Conservation (phyloP, 1,140 invertebrate species). For the Nomia melanderi region DNA sequence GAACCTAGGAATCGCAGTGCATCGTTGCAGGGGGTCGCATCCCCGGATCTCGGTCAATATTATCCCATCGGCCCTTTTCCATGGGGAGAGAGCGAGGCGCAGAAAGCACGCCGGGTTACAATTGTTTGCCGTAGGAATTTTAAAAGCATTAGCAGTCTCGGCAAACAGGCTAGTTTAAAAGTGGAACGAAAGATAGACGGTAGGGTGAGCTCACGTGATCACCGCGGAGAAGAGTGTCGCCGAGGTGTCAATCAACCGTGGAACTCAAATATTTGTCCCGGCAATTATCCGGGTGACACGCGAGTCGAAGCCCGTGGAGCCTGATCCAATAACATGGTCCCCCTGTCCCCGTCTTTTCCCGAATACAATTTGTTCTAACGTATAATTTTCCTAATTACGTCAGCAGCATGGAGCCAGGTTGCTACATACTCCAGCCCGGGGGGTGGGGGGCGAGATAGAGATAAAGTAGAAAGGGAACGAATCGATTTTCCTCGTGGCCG, state of each 20-base stretch:
- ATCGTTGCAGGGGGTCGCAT: conserved; percentile 41
- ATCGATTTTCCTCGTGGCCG: conserved; percentile 38
- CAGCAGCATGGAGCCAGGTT: not conserved
- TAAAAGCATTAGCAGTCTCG: conserved; percentile 59
- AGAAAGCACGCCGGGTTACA: not conserved
- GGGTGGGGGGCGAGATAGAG: not conserved
- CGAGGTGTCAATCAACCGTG: conserved; percentile 44
- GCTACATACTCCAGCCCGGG: too few relatives aligned
- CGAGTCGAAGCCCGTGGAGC: conserved; percentile 5
- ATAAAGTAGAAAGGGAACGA: not conserved
- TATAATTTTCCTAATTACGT: conserved; percentile 45
- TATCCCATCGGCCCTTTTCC: conserved; percentile 42
- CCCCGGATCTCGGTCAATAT: conserved; percentile 61
- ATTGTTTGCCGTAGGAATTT: conserved; percentile 60
- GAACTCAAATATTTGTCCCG: conserved; percentile 49
- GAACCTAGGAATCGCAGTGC: conserved; percentile 1
- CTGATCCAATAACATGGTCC: not conserved
- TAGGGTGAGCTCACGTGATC: conserved; percentile 27
- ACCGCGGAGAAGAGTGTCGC: not conserved
- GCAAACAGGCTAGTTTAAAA: conserved; percentile 41
- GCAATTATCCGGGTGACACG: conserved; percentile 38
- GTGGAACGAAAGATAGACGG: conserved; percentile 12
- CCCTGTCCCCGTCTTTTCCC: too few relatives aligned
- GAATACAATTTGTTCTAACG: conserved; percentile 5
- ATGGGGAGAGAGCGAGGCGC: too few relatives aligned